A percentile compares a stretch with the other conserved stretches of the same genome.
Evolutionary conservation across 2,888 invertebrate species (phyloP).

Genomic region (Euzophera pinguis): DNA sequence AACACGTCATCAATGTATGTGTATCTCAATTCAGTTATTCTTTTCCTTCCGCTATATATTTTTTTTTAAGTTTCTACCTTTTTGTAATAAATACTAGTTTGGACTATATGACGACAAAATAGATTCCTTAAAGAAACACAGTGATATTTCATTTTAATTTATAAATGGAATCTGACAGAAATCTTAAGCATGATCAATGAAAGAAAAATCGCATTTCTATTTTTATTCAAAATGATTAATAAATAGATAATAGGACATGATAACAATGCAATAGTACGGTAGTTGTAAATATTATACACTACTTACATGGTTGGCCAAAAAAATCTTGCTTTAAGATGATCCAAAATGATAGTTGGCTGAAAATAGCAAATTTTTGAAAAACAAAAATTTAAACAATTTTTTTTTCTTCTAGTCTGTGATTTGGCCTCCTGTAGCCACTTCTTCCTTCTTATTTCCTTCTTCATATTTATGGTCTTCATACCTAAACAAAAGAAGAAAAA

Average conservation of each 20-base stretch:
- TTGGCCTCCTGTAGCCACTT: constrained; percentile 45
- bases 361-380: too few species aligned
- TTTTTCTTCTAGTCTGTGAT: constrained; percentile 43
- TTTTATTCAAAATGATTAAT: not conserved
- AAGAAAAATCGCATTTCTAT: not conserved
- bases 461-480: constrained; percentile 43
- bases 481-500: constrained; percentile 28
- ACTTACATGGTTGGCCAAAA: too few species aligned
- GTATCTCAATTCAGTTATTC: too few species aligned
- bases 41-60: not conserved
- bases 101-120: not conserved
- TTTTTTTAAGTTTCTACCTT: not conserved
- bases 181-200: not conserved
- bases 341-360: too few species aligned
- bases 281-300: too few species aligned
- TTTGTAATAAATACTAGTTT: not conserved
- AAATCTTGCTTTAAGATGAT: too few species aligned
- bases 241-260: not conserved
- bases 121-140: not conserved
- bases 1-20: not conserved
- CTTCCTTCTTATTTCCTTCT: constrained; percentile 34
- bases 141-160: not conserved
- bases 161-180: not conserved
- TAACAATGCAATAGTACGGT: not conserved
- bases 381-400: too few species aligned